These are phyloP conservation scores for Eucriotettix oculatus DNA, from an alignment of 2,888 invertebrate genomes.

Conservation along the genomic window DNA sequence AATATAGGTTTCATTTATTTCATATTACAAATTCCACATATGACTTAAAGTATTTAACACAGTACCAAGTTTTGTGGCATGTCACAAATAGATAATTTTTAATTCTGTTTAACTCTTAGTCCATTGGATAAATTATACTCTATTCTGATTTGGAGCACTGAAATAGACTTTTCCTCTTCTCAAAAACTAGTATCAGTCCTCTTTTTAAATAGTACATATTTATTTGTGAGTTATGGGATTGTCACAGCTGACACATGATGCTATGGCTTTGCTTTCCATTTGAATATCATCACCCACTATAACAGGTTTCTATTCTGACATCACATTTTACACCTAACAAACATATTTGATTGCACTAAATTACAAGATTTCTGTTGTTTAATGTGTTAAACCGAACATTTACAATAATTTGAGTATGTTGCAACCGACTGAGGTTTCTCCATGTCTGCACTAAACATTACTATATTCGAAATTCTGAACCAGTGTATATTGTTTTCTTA, in stretches of 20 bases:
- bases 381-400: not conserved
- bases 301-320: slow-evolving; percentile 2
- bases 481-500: no score
- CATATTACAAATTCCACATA: not conserved
- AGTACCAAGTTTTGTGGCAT: not conserved
- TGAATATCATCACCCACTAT: slow-evolving; percentile 8
- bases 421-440: no score
- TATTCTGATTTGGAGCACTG: no score
- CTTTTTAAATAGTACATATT: not conserved
- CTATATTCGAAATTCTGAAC: no score
- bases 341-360: slow-evolving; percentile 12
- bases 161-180: no score
- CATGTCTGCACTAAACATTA: no score
- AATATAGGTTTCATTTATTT: not conserved
- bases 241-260: slow-evolving; percentile 13
- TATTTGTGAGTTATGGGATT: slow-evolving; percentile 5
- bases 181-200: no score
- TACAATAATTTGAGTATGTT: no score
- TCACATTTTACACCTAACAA: slow-evolving; percentile 5
- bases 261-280: slow-evolving; percentile 5
- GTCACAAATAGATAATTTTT: not conserved
- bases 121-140: no score
- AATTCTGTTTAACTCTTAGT: no score
- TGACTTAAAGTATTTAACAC: not conserved
- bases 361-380: slow-evolving; percentile 5